Conservation (phyloP, 2,113 vertebrate genomes). For the Hippopotamus amphibius region DNA sequence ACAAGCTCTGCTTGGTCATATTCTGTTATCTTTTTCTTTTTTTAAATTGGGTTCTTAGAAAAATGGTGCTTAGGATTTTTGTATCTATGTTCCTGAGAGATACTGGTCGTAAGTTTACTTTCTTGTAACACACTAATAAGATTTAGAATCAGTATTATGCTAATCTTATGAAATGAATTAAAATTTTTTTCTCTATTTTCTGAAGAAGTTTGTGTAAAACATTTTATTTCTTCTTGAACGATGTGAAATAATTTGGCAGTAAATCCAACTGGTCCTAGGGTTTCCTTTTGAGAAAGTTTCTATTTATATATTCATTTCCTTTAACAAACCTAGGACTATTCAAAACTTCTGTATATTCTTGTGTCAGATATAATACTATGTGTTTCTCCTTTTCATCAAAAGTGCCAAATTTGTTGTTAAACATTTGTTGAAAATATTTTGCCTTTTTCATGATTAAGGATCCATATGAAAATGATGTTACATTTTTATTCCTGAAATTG, state of each 20-base stretch:
- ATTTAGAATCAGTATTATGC: not conserved
- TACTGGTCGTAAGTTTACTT: not conserved
- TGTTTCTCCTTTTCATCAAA: not conserved
- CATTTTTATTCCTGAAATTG: not conserved
- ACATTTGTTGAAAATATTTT: not conserved
- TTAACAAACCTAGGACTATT: not conserved
- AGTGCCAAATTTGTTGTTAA: not conserved
- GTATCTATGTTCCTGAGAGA: not conserved
- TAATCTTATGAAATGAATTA: not conserved
- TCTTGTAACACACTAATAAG: not conserved
- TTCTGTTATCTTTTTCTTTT: not conserved
- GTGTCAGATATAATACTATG: not conserved
- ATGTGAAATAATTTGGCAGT: not conserved
- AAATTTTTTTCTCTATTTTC: not conserved
- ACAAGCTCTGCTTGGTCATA: not conserved
- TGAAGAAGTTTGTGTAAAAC: constrained; percentile 6
- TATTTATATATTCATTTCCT: not conserved
- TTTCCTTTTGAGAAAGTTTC: not conserved
- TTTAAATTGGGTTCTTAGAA: not conserved
- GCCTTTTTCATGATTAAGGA: not conserved
- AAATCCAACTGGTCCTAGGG: not conserved
- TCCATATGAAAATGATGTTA: not conserved
- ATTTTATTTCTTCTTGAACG: not conserved
- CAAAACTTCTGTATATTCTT: not conserved
- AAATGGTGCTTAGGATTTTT: constrained; percentile 11